Percentiles rank a stretch among this genome's conserved stretches.
Evolutionary conservation across 2,113 vertebrate species (phyloP).

Genomic region (Neolamprologus brichardi): DNA sequence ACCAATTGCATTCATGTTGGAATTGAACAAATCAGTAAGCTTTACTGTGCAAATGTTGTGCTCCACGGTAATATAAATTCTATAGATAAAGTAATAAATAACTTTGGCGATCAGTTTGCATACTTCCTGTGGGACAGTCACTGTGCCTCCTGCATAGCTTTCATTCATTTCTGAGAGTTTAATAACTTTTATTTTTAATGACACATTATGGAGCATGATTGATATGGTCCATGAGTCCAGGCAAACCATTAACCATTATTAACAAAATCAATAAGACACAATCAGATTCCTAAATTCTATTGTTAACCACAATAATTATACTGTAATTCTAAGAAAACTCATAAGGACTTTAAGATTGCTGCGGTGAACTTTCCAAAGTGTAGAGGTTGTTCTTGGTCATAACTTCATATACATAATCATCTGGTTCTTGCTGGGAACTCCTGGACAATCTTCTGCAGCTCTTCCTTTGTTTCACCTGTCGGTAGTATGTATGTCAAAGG

Average conservation of each 20-base stretch:
- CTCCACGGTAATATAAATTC: background rate
- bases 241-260: background rate
- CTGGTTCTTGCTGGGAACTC: background rate
- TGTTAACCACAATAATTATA: background rate
- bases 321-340: background rate
- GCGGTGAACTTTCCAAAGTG: fast-evolving
- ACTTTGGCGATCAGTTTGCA: background rate
- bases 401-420: conserved; percentile 45
- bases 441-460: background rate
- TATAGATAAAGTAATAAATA: background rate
- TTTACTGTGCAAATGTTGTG: background rate
- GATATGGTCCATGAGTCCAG: background rate
- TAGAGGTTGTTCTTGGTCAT: background rate
- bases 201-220: background rate
- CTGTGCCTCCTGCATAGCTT: too few species aligned
- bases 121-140: background rate
- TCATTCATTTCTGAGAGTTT: background rate
- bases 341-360: background rate
- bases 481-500: background rate
- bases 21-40: background rate
- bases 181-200: background rate
- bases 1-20: background rate
- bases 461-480: conserved; percentile 1
- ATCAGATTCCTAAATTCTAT: background rate
- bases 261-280: background rate